Percentiles rank a stretch among this genome's conserved stretches.
These are phyloP conservation scores for Porites evermanni DNA, from an alignment of 92 coral and sea anemone species.

Conservation along the genomic window DNA sequence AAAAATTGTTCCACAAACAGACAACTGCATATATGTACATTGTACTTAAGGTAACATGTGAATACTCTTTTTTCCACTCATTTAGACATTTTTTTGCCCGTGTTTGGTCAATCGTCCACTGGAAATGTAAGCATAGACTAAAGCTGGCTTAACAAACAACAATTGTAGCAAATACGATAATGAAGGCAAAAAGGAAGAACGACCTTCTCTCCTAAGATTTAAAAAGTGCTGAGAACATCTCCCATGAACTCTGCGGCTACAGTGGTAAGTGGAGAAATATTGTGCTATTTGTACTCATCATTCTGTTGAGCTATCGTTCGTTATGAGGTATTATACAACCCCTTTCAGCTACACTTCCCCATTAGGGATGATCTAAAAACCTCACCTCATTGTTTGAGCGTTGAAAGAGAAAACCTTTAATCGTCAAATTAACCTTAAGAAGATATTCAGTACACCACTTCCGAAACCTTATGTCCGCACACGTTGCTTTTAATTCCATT, in stretches of 20 bases:
- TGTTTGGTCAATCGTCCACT: conserved; percentile 3
- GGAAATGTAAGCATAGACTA: conserved; percentile 35
- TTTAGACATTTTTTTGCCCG: conserved; percentile 11
- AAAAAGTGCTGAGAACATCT: not conserved
- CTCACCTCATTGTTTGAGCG: not conserved
- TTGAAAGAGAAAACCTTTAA: not conserved
- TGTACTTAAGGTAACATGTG: not conserved
- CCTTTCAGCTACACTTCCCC: not conserved
- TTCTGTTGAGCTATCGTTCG: not conserved
- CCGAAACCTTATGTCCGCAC: too few relatives aligned
- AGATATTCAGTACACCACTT: too few relatives aligned
- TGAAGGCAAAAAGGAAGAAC: conserved; percentile 27
- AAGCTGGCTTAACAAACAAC: not conserved
- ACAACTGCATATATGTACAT: not conserved
- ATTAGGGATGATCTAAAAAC: not conserved
- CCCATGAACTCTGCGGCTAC: conserved; percentile 53
- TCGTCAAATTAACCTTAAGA: too few relatives aligned
- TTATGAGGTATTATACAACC: not conserved
- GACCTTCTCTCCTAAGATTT: conserved; percentile 2
- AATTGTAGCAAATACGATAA: conserved; percentile 11
- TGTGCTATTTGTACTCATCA: not conserved
- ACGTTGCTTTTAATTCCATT: too few relatives aligned
- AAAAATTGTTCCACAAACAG: not conserved
- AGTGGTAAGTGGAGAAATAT: conserved; percentile 31
- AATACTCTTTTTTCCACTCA: not conserved